These are phyloP conservation scores for Crotophaga sulcirostris DNA, from an alignment of 2,113 vertebrate genomes.

Conservation along the genomic window DNA sequence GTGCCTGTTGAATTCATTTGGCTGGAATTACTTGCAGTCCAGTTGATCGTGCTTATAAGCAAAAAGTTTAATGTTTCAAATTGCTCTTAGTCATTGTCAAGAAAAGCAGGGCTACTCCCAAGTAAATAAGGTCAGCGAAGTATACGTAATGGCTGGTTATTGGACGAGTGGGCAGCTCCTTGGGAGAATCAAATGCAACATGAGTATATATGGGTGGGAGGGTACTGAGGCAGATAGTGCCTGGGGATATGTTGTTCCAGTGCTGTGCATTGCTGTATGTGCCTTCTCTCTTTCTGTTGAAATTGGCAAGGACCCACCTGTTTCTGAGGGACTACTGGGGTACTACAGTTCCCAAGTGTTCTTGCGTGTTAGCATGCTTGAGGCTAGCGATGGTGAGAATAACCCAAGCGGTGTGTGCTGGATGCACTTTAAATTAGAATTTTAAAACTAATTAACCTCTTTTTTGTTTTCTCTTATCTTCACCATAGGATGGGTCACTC, in stretches of 20 bases:
- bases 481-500: constrained; percentile 90
- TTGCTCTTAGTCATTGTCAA: neutral
- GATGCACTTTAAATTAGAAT: neutral
- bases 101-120: neutral
- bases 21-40: neutral
- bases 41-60: neutral
- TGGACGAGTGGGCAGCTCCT: neutral
- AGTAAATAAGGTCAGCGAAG: neutral
- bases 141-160: neutral
- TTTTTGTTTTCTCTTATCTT: neutral
- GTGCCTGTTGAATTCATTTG: neutral
- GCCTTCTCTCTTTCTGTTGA: neutral
- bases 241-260: neutral
- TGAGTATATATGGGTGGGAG: neutral
- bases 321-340: neutral
- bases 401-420: neutral
- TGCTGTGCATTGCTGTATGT: neutral
- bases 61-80: neutral
- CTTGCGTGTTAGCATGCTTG: neutral
- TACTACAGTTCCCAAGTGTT: neutral
- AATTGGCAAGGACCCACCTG: neutral
- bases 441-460: neutral
- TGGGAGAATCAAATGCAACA: neutral
- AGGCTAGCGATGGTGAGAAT: neutral
- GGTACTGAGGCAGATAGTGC: neutral